phyloP scores from a whole-genome alignment of 2,113 vertebrate species.

The Mesocricetus auratus region DNA sequence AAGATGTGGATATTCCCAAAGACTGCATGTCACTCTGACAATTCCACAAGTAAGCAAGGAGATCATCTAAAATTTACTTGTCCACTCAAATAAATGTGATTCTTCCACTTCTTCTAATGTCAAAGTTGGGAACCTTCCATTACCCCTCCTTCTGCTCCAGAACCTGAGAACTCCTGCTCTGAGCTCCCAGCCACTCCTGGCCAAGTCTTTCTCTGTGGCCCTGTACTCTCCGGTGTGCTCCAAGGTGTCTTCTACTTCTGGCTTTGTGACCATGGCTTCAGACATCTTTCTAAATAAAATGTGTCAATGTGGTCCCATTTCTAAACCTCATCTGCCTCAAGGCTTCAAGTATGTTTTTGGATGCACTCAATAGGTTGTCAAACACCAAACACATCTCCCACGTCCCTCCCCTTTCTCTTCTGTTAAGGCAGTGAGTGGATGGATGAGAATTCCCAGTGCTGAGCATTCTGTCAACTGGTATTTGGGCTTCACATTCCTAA shows the following conservation, averaged over 20 bases:
- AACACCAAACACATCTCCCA: background rate
- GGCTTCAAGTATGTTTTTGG: background rate
- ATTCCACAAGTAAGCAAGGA: background rate
- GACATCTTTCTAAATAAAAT: background rate
- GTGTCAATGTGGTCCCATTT: background rate
- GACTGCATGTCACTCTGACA: background rate
- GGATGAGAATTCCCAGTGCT: accelerated
- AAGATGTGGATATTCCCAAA: background rate
- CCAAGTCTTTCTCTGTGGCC: too few species aligned
- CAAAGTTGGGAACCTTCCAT: background rate
- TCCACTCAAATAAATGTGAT: background rate
- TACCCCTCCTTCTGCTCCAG: background rate
- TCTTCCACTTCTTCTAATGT: background rate
- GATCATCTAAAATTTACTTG: background rate
- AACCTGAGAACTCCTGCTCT: background rate
- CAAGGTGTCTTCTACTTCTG: background rate
- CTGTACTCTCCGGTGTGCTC: background rate
- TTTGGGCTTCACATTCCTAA: background rate
- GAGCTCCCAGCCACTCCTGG: background rate
- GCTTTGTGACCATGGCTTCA: background rate
- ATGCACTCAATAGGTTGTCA: background rate
- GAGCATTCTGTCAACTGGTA: accelerated
- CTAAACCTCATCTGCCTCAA: background rate
- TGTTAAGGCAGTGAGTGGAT: too few species aligned
- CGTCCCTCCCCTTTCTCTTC: background rate